Percentiles rank a stretch among this genome's conserved stretches.
Evolutionary conservation across 2,797 vertebrate genomes (phyloP).

Genomic region (Eulemur albifrons): DNA sequence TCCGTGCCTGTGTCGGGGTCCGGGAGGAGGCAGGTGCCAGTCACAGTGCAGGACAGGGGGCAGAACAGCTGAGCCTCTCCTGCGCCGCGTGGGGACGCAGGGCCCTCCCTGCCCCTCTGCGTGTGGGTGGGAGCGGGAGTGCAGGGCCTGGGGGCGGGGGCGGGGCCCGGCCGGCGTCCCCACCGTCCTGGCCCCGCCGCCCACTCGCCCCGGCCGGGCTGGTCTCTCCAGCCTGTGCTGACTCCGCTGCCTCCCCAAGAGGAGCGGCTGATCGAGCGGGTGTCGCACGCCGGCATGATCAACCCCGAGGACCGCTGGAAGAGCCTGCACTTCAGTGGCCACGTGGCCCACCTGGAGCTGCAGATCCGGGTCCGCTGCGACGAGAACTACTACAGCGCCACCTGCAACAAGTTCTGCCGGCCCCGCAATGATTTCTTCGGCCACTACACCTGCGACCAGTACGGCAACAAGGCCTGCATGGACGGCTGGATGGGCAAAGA

Average conservation of each 20-base stretch:
- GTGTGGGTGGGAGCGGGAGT: too few species aligned
- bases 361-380: conserved; percentile 93
- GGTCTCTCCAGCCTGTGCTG: background rate
- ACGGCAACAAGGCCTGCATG: conserved; percentile 93
- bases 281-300: conserved; percentile 91
- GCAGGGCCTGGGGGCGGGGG: background rate
- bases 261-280: conserved; percentile 91
- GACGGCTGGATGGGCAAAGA: conserved; percentile 94
- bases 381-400: conserved; percentile 92
- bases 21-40: background rate
- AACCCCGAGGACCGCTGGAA: conserved; percentile 93
- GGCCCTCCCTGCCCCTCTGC: background rate
- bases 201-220: background rate
- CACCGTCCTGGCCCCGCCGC: background rate
- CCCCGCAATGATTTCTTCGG: conserved; percentile 95
- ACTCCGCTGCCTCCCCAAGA: conserved; percentile 73
- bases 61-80: background rate
- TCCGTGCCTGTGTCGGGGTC: rapidly evolving
- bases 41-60: background rate
- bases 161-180: background rate
- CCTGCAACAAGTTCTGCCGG: conserved; percentile 95
- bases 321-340: conserved; percentile 86
- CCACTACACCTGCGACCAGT: conserved; percentile 94
- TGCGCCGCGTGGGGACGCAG: background rate
- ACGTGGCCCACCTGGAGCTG: conserved; percentile 88